A percentile compares a stretch with the other conserved stretches of the same genome.
Conservation (phyloP, 2,113 vertebrate genomes). For the Phrynocephalus versicolor region DNA sequence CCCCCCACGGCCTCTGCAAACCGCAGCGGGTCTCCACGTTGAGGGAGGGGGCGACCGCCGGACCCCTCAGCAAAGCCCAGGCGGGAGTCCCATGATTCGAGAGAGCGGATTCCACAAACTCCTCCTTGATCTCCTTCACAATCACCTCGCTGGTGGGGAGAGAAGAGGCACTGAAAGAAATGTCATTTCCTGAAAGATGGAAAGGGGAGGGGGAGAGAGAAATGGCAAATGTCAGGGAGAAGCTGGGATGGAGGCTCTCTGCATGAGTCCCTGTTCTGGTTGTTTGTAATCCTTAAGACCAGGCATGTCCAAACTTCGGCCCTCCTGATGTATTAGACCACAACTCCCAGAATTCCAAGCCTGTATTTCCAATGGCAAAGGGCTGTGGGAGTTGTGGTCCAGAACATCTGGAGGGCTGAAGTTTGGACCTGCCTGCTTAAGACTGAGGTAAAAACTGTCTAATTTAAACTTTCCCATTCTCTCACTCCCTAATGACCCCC, state of each 20-base stretch:
- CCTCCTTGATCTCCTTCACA: conserved; percentile 11
- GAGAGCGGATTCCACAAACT: neutral
- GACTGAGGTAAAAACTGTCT: no score
- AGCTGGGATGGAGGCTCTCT: neutral
- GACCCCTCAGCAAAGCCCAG: neutral
- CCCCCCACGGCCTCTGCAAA: conserved; percentile 58
- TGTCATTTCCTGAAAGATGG: neutral
- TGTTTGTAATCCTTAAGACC: no score
- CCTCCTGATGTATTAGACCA: no score
- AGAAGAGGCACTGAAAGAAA: neutral
- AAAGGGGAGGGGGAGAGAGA: neutral
- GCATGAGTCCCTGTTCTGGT: neutral
- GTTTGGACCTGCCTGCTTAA: no score
- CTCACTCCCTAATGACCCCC: no score
- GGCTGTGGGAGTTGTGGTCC: no score
- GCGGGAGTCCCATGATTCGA: neutral
- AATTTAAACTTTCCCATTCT: no score
- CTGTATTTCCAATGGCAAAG: no score
- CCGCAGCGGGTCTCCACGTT: conserved; percentile 38
- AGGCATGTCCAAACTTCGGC: no score
- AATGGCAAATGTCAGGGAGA: neutral
- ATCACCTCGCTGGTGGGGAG: conserved; percentile 11
- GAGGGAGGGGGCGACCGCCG: neutral
- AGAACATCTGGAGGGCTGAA: no score
- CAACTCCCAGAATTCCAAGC: no score